Base-by-base conservation (phyloP, 1,140 invertebrate species). In the Sinella curviseta region DNA sequence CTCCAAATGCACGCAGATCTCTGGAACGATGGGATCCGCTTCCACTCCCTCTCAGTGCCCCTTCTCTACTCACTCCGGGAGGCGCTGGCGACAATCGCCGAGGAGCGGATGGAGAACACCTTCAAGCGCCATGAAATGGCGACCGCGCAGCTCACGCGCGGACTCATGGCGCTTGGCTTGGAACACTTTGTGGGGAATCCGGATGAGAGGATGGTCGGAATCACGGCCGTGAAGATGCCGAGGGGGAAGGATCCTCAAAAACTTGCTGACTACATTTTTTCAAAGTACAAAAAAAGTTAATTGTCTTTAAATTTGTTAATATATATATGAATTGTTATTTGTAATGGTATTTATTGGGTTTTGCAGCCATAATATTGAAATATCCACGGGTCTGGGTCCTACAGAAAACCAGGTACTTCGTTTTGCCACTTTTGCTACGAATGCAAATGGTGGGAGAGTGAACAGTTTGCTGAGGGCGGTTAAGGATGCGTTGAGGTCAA, bases 301-400 rank as follows among this genome's bases (percentile, higher is more conserved):
- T 24, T 60, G 24, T 12, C 17, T 48, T 4, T 48, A 8, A 48
- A n/a, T n/a, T 48, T 4, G 4, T 8, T 48, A 48, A 48, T 48
- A 17, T 17, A 48, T 8, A 17, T 48, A 4, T 48, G 4, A 4
- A 60, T 14, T n/a, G n/a, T n/a, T n/a, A n/a, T 60, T 14, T 60
- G 24, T 3, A 17, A 60, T 17, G 12, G 12, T 60, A 17, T 4
- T 8, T 8, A 8, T 4, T 60, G 8, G 4, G 30, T 70, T 70
- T 30, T 70, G 30, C 65, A 70, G 65, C 31, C n/a, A 70, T 33
- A 70, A 70, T 33, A 33, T 70, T 31, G 65, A 70, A 33, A 70
- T 70, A 31, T 70, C 65, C 12, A 31, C 30, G 26, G 65, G 65
- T 14, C n/a, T 33, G 2, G 65, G 65, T 8, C 26, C 31, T 31